phyloP scores from a whole-genome alignment of 2,797 vertebrate genomes.

The Acrossocheilus fasciatus region DNA sequence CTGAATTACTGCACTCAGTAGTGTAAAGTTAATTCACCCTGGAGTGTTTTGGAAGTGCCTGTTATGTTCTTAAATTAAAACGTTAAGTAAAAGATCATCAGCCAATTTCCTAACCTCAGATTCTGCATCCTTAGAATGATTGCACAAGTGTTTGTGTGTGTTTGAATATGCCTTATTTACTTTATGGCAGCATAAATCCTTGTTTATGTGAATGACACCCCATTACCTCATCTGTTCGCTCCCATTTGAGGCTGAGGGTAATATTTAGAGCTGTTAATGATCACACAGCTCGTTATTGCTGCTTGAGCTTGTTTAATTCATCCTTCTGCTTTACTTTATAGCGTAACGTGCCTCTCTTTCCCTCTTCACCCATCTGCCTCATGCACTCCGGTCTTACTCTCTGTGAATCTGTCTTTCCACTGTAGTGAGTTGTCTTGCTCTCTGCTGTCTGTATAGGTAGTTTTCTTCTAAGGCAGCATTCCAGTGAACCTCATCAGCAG shows the following conservation, averaged over 20 bases:
- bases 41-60: background rate
- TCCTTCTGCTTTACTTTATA: slow-evolving; percentile 33
- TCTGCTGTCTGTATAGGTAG: background rate
- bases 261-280: slow-evolving; percentile 44
- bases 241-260: slow-evolving; percentile 34
- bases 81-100: background rate
- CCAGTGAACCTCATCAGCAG: background rate
- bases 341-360: slow-evolving; percentile 20
- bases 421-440: background rate
- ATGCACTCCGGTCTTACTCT: background rate
- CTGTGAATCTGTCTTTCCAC: background rate
- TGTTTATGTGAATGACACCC: slow-evolving; percentile 39
- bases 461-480: background rate
- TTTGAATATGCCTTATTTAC: slow-evolving; percentile 25
- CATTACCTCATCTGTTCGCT: slow-evolving; percentile 42
- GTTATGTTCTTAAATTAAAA: slow-evolving; percentile 9
- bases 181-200: slow-evolving; percentile 37
- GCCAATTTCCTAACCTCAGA: background rate
- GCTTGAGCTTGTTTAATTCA: slow-evolving; percentile 21
- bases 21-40: background rate
- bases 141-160: background rate
- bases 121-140: background rate
- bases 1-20: background rate
- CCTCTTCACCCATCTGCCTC: slow-evolving; percentile 50
- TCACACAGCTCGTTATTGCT: slow-evolving; percentile 43